Conservation (phyloP, 1,140 invertebrate species). For the Amphibalanus amphitrite region DNA sequence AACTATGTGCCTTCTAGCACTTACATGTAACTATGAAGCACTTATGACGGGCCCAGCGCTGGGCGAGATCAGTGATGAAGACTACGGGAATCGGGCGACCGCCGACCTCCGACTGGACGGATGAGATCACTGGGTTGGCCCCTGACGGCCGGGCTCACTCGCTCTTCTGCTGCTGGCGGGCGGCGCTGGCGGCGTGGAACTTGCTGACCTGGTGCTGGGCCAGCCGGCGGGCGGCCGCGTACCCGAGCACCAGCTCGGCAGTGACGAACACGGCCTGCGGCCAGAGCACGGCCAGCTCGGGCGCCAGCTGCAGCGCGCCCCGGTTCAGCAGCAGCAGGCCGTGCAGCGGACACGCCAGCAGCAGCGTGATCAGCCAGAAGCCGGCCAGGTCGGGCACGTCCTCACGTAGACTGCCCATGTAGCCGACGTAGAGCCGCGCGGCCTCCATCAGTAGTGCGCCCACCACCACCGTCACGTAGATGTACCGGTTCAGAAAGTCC, state of each 20-base stretch:
- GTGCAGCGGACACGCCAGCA: conserved; percentile 31
- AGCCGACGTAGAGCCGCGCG: conserved; percentile 33
- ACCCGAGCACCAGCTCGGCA: conserved; percentile 22
- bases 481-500: conserved; percentile 28
- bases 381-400: conserved; percentile 35
- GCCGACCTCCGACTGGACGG: no score
- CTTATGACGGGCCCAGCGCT: no score
- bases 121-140: no score
- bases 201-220: conserved; percentile 3
- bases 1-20: no score
- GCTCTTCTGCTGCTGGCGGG: background rate
- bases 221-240: background rate
- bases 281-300: conserved; percentile 29
- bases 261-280: conserved; percentile 28
- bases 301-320: conserved; percentile 25
- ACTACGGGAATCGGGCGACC: no score
- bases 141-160: no score
- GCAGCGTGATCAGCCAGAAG: conserved; percentile 33
- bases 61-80: no score
- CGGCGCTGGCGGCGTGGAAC: background rate
- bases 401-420: conserved; percentile 35
- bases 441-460: conserved; percentile 30
- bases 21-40: no score
- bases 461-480: conserved; percentile 29
- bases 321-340: conserved; percentile 29